phyloP scores from a whole-genome alignment of 2,113 vertebrate species.

The Pseudopipra pipra region DNA sequence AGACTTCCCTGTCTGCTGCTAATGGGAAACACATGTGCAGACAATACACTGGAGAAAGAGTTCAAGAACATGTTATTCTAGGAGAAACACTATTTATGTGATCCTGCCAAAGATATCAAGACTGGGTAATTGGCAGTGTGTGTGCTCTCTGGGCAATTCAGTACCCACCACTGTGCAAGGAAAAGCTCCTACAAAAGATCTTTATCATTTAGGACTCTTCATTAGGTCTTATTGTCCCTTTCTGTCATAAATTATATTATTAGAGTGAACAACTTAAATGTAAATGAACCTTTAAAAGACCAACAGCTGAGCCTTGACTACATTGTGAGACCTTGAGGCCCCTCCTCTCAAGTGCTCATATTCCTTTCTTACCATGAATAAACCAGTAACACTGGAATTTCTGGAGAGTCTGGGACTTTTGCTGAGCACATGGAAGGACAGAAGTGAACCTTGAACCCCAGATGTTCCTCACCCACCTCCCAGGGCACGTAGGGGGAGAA shows the following conservation, averaged over 20 bases:
- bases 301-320: background rate
- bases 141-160: background rate
- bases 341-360: background rate
- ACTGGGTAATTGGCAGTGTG: background rate
- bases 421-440: background rate
- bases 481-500: background rate
- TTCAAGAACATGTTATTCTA: slow-evolving; percentile 48
- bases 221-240: background rate
- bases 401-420: background rate
- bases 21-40: slow-evolving; percentile 31
- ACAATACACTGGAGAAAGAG: background rate
- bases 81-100: background rate
- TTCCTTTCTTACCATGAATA: background rate
- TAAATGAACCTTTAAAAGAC: background rate
- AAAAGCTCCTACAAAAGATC: background rate
- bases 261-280: background rate
- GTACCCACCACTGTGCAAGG: background rate
- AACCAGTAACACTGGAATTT: background rate
- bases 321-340: background rate
- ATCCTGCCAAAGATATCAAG: slow-evolving; percentile 28
- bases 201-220: background rate
- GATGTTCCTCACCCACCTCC: background rate
- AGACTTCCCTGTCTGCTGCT: background rate
- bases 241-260: background rate
- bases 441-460: background rate